A percentile compares a stretch with the other conserved stretches of the same genome.
Conservation (phyloP, 2,113 vertebrate genomes). For the Syngnathus scovelli region DNA sequence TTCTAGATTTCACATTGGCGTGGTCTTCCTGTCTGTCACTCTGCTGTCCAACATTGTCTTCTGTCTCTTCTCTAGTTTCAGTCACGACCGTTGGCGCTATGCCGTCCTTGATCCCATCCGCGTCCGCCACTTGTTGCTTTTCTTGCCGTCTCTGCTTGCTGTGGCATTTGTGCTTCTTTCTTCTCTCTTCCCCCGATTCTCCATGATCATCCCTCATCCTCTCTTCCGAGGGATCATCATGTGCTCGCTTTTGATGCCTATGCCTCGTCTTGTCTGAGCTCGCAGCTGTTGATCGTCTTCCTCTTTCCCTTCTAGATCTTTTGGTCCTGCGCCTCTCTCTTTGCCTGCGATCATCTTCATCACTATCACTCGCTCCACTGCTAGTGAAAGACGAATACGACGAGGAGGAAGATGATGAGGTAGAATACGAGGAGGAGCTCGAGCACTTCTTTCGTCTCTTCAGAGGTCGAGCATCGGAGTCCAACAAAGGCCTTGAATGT, state of each 20-base stretch:
- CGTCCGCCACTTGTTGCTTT: slow-evolving; percentile 22
- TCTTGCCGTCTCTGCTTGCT: slow-evolving; percentile 22
- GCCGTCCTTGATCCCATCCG: slow-evolving; percentile 6
- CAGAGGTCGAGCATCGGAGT: slow-evolving; percentile 5
- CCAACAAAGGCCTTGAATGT: background rate
- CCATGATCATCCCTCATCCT: slow-evolving; percentile 47
- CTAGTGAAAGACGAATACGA: slow-evolving; percentile 52
- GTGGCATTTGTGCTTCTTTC: slow-evolving; percentile 12
- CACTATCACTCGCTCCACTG: slow-evolving; percentile 43
- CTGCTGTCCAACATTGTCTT: slow-evolving; percentile 31
- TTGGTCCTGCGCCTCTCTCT: slow-evolving; percentile 44
- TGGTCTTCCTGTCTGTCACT: slow-evolving; percentile 57
- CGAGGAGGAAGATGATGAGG: slow-evolving; percentile 53
- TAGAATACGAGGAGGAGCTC: slow-evolving; percentile 44
- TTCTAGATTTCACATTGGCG: slow-evolving; percentile 64
- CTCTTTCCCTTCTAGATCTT: slow-evolving; percentile 26
- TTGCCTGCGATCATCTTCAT: slow-evolving; percentile 29
- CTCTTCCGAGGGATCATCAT: slow-evolving; percentile 25
- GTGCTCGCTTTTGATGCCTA: slow-evolving; percentile 26
- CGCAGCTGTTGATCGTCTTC: slow-evolving; percentile 31
- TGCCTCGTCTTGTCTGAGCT: slow-evolving; percentile 35
- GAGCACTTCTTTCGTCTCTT: slow-evolving; percentile 38
- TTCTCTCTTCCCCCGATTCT: slow-evolving; percentile 35
- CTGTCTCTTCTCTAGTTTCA: slow-evolving; percentile 32
- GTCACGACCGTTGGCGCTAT: slow-evolving; percentile 3